These are phyloP conservation scores for Orthosia incerta DNA, from an alignment of 2,888 invertebrate species.

Conservation along the genomic window DNA sequence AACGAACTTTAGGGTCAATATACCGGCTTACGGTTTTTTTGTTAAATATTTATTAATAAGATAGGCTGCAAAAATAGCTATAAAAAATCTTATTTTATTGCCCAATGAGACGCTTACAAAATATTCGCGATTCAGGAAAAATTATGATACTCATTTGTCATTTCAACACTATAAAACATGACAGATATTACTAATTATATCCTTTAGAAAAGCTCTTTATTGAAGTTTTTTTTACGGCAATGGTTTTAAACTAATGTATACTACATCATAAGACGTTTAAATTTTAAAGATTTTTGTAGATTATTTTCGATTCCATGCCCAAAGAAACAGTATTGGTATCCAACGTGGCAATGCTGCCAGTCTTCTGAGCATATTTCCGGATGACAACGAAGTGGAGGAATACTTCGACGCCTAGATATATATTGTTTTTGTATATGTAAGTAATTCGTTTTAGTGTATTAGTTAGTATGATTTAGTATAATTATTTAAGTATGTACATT, in stretches of 20 bases:
- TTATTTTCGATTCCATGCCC: too few species aligned
- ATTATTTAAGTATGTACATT: too few species aligned
- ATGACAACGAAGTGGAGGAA: too few species aligned
- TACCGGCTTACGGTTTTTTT: neutral
- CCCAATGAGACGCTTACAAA: neutral
- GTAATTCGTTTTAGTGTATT: too few species aligned
- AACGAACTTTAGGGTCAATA: slow-evolving; percentile 19
- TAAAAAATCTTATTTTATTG: slow-evolving; percentile 15
- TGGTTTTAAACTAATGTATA: neutral
- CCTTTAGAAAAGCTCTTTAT: neutral
- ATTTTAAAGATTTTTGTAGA: neutral
- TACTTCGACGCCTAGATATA: too few species aligned
- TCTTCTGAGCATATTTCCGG: too few species aligned
- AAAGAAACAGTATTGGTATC: too few species aligned
- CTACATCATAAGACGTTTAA: too few species aligned
- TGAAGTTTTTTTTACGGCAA: neutral
- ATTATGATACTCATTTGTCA: neutral
- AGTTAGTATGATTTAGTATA: too few species aligned
- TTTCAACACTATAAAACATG: slow-evolving; percentile 2
- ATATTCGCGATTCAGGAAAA: neutral
- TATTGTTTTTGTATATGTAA: too few species aligned
- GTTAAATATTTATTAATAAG: neutral
- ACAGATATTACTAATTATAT: neutral
- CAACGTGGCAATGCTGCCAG: too few species aligned
- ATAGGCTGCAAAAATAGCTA: neutral